A percentile compares a stretch with the other conserved stretches of the same genome.
These are phyloP conservation scores for Microcebus griseorufus DNA, from an alignment of 2,113 vertebrate species.

Conservation along the genomic window DNA sequence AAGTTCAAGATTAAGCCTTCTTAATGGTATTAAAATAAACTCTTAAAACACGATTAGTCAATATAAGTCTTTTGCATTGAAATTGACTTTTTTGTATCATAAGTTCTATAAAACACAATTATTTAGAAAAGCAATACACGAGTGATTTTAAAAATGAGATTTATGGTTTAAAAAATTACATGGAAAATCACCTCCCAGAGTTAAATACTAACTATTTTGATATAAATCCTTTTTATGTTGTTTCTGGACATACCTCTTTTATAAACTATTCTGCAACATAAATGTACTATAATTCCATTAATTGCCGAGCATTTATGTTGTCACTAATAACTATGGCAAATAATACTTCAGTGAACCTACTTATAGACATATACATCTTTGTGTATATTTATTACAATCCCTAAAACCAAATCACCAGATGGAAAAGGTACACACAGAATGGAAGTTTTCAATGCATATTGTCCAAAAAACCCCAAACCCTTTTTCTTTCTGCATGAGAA, in stretches of 20 bases:
- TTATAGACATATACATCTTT: not conserved
- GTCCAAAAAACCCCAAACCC: not conserved
- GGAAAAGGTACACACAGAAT: not conserved
- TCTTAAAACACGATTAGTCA: not conserved
- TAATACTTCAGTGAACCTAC: not conserved
- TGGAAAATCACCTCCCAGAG: not conserved
- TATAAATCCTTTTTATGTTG: not conserved
- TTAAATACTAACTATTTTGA: slow-evolving; percentile 8
- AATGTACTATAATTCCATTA: not conserved
- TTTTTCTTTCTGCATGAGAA: not conserved
- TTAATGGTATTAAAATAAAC: not conserved
- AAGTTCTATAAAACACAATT: not conserved
- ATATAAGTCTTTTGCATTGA: not conserved
- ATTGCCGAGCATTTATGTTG: not conserved
- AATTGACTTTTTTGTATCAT: not conserved
- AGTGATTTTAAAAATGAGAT: not conserved
- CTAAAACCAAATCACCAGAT: not conserved
- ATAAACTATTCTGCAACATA: not conserved
- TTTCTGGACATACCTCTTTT: not conserved
- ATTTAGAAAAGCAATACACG: not conserved
- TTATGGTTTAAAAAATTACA: not conserved
- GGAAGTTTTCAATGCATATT: not conserved
- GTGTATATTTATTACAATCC: not conserved
- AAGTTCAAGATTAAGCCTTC: slow-evolving; percentile 8
- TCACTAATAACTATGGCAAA: not conserved